Conservation (phyloP, 2,113 vertebrate genomes). For the Candoia aspera region DNA sequence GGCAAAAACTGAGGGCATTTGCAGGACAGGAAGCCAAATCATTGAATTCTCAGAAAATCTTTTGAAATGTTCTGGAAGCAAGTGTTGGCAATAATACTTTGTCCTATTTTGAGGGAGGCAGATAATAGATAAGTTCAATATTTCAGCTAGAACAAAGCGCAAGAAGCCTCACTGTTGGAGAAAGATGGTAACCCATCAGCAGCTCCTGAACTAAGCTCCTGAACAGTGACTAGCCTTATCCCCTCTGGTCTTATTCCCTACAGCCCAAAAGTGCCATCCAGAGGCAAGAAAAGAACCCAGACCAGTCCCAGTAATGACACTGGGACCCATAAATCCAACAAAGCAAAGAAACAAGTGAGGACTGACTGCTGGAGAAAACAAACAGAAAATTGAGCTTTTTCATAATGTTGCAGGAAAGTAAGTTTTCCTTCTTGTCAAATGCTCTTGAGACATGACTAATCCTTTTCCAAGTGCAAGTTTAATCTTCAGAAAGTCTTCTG, state of each 20-base stretch:
- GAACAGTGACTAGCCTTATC: too few species aligned
- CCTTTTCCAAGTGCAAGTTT: background rate
- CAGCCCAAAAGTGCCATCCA: too few species aligned
- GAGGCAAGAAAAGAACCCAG: too few species aligned
- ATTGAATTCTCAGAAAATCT: background rate
- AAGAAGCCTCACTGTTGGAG: background rate
- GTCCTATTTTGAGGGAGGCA: constrained; percentile 15
- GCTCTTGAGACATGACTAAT: background rate
- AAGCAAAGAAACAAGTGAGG: too few species aligned
- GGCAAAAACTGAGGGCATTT: background rate
- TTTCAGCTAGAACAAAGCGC: background rate
- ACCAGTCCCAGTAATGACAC: too few species aligned
- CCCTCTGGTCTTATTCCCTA: too few species aligned
- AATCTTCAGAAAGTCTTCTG: background rate
- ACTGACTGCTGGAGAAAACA: fast-evolving
- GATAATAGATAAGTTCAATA: background rate
- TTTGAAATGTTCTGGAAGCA: background rate
- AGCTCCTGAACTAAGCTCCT: too few species aligned
- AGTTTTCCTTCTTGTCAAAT: constrained; percentile 10
- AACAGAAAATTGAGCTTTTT: background rate
- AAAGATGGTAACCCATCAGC: background rate
- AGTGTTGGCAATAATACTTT: constrained; percentile 23
- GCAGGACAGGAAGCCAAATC: constrained; percentile 33
- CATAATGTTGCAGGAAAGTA: background rate
- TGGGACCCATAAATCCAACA: too few species aligned